phyloP scores from a whole-genome alignment of 1,140 invertebrate species.

The Cecropterus lyciades region DNA sequence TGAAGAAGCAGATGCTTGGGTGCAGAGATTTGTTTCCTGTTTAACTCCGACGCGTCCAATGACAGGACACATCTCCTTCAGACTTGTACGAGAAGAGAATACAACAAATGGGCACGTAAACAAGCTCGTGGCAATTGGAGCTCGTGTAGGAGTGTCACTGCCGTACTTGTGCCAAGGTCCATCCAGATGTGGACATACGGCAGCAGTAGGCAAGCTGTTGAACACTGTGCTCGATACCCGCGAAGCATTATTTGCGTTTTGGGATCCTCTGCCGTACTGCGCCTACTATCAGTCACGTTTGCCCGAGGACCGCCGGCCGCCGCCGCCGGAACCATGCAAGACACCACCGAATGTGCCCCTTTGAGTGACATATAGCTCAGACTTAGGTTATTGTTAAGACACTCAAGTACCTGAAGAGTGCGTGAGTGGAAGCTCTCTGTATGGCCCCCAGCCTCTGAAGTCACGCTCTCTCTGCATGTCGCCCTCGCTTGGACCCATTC shows the following conservation, averaged over 20 bases:
- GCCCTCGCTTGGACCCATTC: conserved; percentile 47
- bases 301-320: conserved; percentile 83
- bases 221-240: conserved; percentile 89
- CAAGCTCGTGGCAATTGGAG: conserved; percentile 86
- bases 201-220: conserved; percentile 85
- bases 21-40: conserved; percentile 88
- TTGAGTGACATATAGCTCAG: conserved; percentile 58
- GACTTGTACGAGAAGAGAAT: conserved; percentile 85
- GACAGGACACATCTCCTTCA: conserved; percentile 91
- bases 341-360: conserved; percentile 76
- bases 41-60: conserved; percentile 86
- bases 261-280: conserved; percentile 93
- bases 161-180: conserved; percentile 91
- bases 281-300: conserved; percentile 92
- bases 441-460: conserved; percentile 42
- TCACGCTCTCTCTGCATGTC: conserved; percentile 57
- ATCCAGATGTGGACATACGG: conserved; percentile 83
- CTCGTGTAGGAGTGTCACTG: conserved; percentile 89
- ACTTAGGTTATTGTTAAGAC: conserved; percentile 73
- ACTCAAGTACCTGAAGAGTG: conserved; percentile 80
- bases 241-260: conserved; percentile 91
- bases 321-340: conserved; percentile 71
- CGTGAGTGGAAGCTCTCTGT: conserved; percentile 61
- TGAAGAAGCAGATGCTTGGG: conserved; percentile 88
- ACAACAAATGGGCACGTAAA: conserved; percentile 65